phyloP scores from a whole-genome alignment of 1,140 invertebrate species.

The Medauroidea extradentata region DNA sequence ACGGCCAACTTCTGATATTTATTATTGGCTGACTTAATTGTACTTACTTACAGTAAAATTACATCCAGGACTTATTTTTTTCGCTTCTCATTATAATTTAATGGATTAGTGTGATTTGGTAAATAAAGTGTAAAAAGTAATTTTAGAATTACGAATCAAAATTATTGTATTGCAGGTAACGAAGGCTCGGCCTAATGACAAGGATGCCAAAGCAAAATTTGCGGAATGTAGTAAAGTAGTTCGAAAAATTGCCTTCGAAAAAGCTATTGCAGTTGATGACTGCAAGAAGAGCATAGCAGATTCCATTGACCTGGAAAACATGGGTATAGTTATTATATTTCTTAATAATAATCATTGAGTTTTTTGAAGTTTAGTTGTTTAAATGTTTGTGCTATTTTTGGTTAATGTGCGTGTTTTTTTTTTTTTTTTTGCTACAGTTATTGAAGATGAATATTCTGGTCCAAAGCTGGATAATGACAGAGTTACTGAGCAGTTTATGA shows the following conservation, averaged over 20 bases:
- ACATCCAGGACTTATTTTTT: too few species aligned
- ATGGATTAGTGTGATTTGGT: background rate
- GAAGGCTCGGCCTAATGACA: constrained; percentile 87
- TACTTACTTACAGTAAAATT: too few species aligned
- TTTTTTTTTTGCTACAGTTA: constrained; percentile 55
- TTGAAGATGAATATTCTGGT: constrained; percentile 92
- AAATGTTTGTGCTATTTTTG: too few species aligned
- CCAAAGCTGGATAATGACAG: constrained; percentile 85
- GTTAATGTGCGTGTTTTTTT: too few species aligned
- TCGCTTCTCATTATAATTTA: too few species aligned
- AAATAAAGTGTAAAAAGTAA: background rate
- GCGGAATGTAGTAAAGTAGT: constrained; percentile 96
- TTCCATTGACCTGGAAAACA: constrained; percentile 80
- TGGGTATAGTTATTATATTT: constrained; percentile 62
- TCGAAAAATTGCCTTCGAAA: constrained; percentile 91
- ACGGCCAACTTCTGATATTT: too few species aligned
- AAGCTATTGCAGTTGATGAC: constrained; percentile 93
- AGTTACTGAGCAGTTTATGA: constrained; percentile 80
- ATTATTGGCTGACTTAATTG: too few species aligned
- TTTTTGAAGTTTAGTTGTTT: background rate
- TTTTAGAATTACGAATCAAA: background rate
- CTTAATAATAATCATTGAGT: constrained; percentile 5
- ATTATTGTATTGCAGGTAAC: constrained; percentile 59
- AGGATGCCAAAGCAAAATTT: constrained; percentile 91
- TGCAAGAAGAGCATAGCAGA: constrained; percentile 81